These are phyloP conservation scores for Diploptera punctata DNA, from an alignment of 2,888 invertebrate genomes.

Conservation along the genomic window DNA sequence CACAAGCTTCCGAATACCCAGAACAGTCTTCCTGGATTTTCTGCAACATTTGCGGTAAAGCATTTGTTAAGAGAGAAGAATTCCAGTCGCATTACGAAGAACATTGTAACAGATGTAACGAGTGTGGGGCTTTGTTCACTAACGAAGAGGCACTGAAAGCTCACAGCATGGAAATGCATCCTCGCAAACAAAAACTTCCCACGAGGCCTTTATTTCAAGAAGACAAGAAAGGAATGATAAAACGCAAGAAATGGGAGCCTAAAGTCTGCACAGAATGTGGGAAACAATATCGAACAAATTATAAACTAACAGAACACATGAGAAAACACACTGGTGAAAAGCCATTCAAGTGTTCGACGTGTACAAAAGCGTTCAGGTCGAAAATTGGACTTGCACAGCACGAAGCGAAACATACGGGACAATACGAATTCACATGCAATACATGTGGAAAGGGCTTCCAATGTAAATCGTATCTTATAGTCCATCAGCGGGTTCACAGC, in stretches of 20 bases:
- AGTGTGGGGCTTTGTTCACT: constrained; percentile 57
- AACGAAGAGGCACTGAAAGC: constrained; percentile 55
- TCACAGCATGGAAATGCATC: constrained; percentile 52
- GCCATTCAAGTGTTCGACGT: constrained; percentile 62
- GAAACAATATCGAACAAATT: constrained; percentile 63
- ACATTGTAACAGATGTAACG: constrained; percentile 55
- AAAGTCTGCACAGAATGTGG: constrained; percentile 64
- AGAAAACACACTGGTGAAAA: constrained; percentile 66
- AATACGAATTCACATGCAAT: constrained; percentile 63
- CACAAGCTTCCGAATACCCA: constrained; percentile 31
- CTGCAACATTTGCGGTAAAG: constrained; percentile 56
- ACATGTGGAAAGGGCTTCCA: constrained; percentile 68
- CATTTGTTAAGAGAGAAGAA: constrained; percentile 51
- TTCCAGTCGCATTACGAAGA: constrained; percentile 54
- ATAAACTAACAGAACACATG: constrained; percentile 60
- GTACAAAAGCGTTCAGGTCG: constrained; percentile 65
- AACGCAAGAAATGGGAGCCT: constrained; percentile 53
- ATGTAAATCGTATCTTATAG: constrained; percentile 65
- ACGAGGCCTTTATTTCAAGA: not conserved
- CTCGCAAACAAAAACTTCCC: constrained; percentile 22
- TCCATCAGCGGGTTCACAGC: constrained; percentile 66
- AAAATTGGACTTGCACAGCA: constrained; percentile 67
- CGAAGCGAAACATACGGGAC: constrained; percentile 65
- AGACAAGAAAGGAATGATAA: constrained; percentile 38
- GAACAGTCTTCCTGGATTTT: constrained; percentile 46